phyloP scores from a whole-genome alignment of 2,888 invertebrate species.

The Synergus gifuensis region DNA sequence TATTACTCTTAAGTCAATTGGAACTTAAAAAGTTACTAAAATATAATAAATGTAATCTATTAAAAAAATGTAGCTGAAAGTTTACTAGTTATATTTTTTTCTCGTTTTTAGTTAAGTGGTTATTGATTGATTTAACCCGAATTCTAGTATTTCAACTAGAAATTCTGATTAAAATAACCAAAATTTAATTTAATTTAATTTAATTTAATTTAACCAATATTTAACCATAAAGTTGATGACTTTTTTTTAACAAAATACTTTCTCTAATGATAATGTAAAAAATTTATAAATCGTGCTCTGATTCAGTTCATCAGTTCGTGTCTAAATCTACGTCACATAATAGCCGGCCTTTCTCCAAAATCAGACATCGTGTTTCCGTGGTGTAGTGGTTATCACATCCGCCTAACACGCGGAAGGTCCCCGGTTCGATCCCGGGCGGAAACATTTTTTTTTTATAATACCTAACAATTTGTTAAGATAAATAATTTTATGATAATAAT shows the following conservation, averaged over 20 bases:
- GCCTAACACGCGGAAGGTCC: constrained; percentile 88
- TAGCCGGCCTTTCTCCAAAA: neutral
- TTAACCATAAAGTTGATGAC: no score
- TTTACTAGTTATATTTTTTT: neutral
- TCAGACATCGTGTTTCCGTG: constrained; percentile 83
- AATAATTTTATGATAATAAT: neutral
- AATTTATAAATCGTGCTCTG: no score
- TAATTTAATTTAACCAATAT: no score
- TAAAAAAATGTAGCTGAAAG: neutral
- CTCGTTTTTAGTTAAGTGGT: neutral
- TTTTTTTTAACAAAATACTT: no score
- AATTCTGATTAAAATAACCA: no score
- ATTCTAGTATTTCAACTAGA: no score
- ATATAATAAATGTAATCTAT: no score
- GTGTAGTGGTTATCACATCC: constrained; percentile 95
- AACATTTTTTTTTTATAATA: constrained; percentile 56
- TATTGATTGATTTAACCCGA: neutral
- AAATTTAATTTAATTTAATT: no score
- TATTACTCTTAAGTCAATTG: no score
- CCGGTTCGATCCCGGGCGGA: constrained; percentile 73
- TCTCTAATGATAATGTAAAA: no score
- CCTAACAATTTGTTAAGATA: no score
- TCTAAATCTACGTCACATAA: neutral
- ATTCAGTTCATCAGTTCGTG: neutral
- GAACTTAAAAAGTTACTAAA: no score